These are phyloP conservation scores for Epicauta chinensis DNA, from an alignment of 1,140 invertebrate genomes.

Conservation along the genomic window DNA sequence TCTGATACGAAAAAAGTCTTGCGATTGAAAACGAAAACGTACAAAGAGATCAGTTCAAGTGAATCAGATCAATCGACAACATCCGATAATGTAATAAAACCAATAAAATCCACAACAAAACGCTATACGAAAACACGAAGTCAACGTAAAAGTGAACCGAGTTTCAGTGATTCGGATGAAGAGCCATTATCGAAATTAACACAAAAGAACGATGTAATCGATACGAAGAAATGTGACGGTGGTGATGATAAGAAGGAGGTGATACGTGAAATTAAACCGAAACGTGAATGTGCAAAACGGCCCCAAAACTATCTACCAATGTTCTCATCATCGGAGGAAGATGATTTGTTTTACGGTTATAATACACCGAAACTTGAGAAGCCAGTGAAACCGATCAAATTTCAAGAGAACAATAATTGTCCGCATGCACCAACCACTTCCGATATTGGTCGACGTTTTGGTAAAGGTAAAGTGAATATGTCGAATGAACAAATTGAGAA, in stretches of 20 bases:
- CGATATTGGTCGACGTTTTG: slow-evolving; percentile 37
- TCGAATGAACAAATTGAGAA: slow-evolving; percentile 66
- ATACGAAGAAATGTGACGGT: neutral
- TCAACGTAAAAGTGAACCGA: slow-evolving; percentile 23
- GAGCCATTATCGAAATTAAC: slow-evolving; percentile 50
- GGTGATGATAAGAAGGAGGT: neutral
- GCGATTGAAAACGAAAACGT: neutral
- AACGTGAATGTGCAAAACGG: slow-evolving; percentile 37
- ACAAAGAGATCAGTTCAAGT: slow-evolving; percentile 13
- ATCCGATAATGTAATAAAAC: slow-evolving; percentile 27
- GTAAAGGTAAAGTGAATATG: slow-evolving; percentile 64
- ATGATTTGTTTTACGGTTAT: slow-evolving; percentile 50
- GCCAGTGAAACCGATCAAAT: slow-evolving; percentile 15
- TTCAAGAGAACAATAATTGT: slow-evolving; percentile 11
- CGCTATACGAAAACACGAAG: slow-evolving; percentile 23
- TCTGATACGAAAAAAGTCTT: slow-evolving; percentile 1
- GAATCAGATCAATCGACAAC: slow-evolving; percentile 32
- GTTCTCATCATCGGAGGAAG: slow-evolving; percentile 38
- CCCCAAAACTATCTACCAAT: slow-evolving; percentile 40
- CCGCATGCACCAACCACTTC: slow-evolving; percentile 16
- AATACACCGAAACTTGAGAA: slow-evolving; percentile 17
- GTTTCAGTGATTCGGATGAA: slow-evolving; percentile 54
- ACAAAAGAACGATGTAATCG: slow-evolving; percentile 15
- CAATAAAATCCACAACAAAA: slow-evolving; percentile 22
- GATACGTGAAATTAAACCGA: slow-evolving; percentile 25